Conservation (phyloP, 2,888 invertebrate genomes). For the Microdon myrmicae region DNA sequence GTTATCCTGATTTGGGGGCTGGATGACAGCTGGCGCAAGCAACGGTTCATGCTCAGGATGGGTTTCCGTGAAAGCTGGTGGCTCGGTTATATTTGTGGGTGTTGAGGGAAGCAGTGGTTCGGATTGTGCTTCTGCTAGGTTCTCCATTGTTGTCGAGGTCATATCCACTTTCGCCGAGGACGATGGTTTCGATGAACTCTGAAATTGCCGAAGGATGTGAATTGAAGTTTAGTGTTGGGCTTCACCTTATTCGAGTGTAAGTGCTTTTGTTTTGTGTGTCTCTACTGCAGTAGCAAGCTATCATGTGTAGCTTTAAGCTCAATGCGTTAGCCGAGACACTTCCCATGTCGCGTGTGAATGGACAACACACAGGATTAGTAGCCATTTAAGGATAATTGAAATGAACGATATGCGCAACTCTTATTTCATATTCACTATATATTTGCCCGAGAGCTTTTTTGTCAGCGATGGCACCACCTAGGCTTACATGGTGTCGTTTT, state of each 20-base stretch:
- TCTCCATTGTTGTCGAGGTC: slow-evolving; percentile 59
- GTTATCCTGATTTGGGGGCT: slow-evolving; percentile 71
- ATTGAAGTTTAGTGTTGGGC: background rate
- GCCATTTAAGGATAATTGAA: too few species aligned
- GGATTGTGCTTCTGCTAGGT: slow-evolving; percentile 57
- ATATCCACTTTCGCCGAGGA: slow-evolving; percentile 55
- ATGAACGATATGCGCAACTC: too few species aligned
- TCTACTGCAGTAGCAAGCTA: slow-evolving; percentile 5
- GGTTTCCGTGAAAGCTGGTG: slow-evolving; percentile 44
- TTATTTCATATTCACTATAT: too few species aligned
- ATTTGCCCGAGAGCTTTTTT: too few species aligned
- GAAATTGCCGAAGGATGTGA: slow-evolving; percentile 23
- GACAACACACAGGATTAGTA: too few species aligned
- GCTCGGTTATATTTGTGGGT: slow-evolving; percentile 41
- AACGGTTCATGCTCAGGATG: slow-evolving; percentile 40
- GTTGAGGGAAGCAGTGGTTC: slow-evolving; percentile 53
- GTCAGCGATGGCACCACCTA: too few species aligned
- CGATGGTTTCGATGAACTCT: slow-evolving; percentile 58
- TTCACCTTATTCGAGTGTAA: background rate
- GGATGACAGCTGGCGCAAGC: slow-evolving; percentile 32
- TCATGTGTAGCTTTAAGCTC: too few species aligned
- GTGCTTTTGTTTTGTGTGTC: slow-evolving; percentile 1
- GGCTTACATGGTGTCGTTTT: too few species aligned
- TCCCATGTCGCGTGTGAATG: too few species aligned
- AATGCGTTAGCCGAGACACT: too few species aligned